Base-by-base conservation (phyloP, 2,888 invertebrate genomes). In the Ephialtes manifestator region DNA sequence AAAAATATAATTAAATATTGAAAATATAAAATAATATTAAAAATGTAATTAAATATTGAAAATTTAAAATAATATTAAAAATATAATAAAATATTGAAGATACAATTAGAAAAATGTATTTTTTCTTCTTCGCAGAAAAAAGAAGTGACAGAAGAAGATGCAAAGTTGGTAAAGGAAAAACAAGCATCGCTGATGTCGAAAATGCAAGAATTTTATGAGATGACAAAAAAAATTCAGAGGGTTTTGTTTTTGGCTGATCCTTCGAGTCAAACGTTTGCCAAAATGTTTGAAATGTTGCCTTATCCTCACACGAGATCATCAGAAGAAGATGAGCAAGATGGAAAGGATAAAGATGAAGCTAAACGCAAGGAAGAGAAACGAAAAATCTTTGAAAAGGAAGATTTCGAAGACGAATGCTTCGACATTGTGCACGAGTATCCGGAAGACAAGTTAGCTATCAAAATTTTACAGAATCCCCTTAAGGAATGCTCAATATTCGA, bases 121-220 rank as follows among this genome's bases (percentile, higher is more conserved):
- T 74, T 35, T 70, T 10, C 18, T 20, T 39, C 11, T 70, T 79
- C 68, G 11, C 89, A 96, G 95, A 96, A 96, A 94, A 89, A 95
- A 4, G 94, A 94, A 74, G 93, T 96, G 89, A 95, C 95, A 0
- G 95, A 96, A 63, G 94, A 94, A 0, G 96, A 97, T 88, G 95
- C 95, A 0, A 93, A 93, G 78, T 95, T 95, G 86, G 91, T 96
- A 11, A 95, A 95, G 43, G 94, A 95, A 51, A 95, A 96, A 71
- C 96, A 96, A 87, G 95, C 95, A 35, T 92, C 95, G 80, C 93
- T 96, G 0, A 95, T 96, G 74, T 94, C 95, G 3, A 96, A 96
- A 90, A 95, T 96, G 95, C 94, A 95, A 24, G 94, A 96, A 55
- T 95, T 96, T 84, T 96, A 96, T 87, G 94, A 95, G 20, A 95